A percentile compares a stretch with the other conserved stretches of the same genome.
These are phyloP conservation scores for Zhuqinia jingwanae DNA, from an alignment of 2,888 invertebrate genomes.

Conservation along the genomic window DNA sequence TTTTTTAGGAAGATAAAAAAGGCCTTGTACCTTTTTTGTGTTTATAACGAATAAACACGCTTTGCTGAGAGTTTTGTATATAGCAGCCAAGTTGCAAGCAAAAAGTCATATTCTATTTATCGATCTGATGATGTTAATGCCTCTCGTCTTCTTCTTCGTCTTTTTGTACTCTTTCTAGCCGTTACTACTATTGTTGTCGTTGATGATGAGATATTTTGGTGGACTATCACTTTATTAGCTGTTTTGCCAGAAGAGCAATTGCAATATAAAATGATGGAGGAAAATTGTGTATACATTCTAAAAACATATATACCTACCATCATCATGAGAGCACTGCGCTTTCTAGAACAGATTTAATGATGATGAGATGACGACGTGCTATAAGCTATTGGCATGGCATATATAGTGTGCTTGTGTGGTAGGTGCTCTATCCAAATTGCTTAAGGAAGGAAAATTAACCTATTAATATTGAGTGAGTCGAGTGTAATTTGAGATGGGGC, in stretches of 20 bases:
- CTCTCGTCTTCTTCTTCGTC: neutral
- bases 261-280: neutral
- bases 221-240: neutral
- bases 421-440: too few relatives aligned
- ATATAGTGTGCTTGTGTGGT: too few relatives aligned
- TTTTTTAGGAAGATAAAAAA: slow-evolving; percentile 44
- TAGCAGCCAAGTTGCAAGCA: neutral
- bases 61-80: slow-evolving; percentile 49
- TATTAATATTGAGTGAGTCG: too few relatives aligned
- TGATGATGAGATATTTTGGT: too few relatives aligned
- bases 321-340: too few relatives aligned
- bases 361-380: too few relatives aligned
- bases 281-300: neutral
- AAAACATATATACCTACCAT: too few relatives aligned
- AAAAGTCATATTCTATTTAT: slow-evolving; percentile 60
- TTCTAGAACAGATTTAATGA: slow-evolving; percentile 1
- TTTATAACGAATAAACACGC: slow-evolving; percentile 51
- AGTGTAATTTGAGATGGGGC: too few relatives aligned
- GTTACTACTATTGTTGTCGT: too few relatives aligned
- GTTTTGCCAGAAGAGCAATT: neutral
- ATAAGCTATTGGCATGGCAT: too few relatives aligned
- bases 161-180: too few relatives aligned
- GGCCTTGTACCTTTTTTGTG: slow-evolving; percentile 48
- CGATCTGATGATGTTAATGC: slow-evolving; percentile 58
- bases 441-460: too few relatives aligned